Base-by-base conservation (phyloP, 2,797 vertebrate species). In the Sparus aurata region DNA sequence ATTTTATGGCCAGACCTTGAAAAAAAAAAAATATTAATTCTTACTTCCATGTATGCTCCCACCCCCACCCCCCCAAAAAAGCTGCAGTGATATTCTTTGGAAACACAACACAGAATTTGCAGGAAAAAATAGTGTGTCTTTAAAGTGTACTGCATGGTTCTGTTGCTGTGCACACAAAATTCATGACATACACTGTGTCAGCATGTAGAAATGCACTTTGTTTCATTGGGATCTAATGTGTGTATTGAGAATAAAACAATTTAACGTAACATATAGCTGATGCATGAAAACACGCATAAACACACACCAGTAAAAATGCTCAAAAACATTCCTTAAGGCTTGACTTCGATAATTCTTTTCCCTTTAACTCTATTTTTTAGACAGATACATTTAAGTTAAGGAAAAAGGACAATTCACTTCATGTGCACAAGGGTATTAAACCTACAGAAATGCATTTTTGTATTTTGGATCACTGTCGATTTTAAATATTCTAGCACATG, bases 1-100 rank as follows among this genome's bases (percentile, higher is more conserved):
- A 95, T 96, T 95, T 96, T 94, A 94, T 94, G 88, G 82, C 91
- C 93, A 95, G 93, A 91, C 88, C 64, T 68, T 85, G 68, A 54
- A 81, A 88, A 79, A 76, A 77, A 86, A 52, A 59, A 75, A 79
- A 69, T 79, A 57, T 52, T 53, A 9, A 73, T 75, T 69, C 41
- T 70, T 55, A 55, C 50, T 59, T 74, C 58, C 38, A 77, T 54
- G 53, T 65, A 45, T 34, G n/a, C 20, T 20, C 22, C 16, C 8
- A 4, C 34, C 34, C 34, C 34, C 34, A 6, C 49, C 7, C 22
- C 15, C 1, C 1, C 38, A 62, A 72, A 64, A 57, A 15, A 22
- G n/a, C n/a, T 53, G 5, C 30, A 30, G 30, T 30, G 18, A 58
- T 61, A 70, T 81, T 77, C 17, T 81, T 62, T 1, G 6, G 18